Evolutionary conservation across 2,797 vertebrate species (phyloP).

Genomic region (Percopsis omiscomaycus): DNA sequence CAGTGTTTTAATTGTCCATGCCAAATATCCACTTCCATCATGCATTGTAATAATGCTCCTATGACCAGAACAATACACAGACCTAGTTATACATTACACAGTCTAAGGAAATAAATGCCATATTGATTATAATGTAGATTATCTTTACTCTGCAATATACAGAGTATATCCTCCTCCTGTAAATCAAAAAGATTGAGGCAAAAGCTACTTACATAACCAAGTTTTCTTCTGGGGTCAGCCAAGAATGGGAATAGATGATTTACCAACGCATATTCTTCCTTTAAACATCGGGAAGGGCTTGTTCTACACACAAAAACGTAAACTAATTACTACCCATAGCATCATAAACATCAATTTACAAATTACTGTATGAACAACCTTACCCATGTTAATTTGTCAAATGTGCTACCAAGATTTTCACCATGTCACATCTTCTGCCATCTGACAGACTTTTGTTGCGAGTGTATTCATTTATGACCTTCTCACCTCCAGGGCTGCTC

Average conservation of each 20-base stretch:
- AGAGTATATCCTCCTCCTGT: not conserved
- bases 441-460: no score
- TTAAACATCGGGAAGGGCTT: not conserved
- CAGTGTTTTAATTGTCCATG: not conserved
- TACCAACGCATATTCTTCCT: not conserved
- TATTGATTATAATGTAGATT: no score
- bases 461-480: no score
- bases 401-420: no score
- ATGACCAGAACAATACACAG: not conserved
- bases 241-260: not conserved
- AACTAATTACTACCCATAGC: no score
- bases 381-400: no score
- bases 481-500: no score
- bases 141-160: not conserved
- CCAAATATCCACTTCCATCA: not conserved
- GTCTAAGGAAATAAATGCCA: no score
- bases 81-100: not conserved
- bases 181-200: not conserved
- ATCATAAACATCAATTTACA: no score
- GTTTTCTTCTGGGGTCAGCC: not conserved
- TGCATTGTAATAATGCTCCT: slow-evolving; percentile 4
- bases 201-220: not conserved
- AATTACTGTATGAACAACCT: no score
- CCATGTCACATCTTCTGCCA: no score
- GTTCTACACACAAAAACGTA: not conserved